Evolutionary conservation across 2,113 vertebrate species (phyloP).

Genomic region (Pelecanus crispus): DNA sequence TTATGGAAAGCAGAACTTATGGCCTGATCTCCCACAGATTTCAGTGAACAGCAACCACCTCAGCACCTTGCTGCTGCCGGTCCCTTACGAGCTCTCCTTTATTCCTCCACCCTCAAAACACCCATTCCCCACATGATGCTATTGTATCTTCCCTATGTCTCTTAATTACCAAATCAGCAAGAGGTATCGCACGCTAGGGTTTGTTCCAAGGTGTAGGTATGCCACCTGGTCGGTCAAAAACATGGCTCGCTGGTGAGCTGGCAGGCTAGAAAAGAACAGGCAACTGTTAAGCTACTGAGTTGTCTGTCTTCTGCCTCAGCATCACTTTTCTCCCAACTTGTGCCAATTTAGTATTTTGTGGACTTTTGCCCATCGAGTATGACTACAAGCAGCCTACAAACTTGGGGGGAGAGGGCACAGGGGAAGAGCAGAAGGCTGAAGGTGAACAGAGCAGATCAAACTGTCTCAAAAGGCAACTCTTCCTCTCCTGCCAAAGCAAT

Average conservation of each 20-base stretch:
- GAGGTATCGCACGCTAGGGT: not conserved
- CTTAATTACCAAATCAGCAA: not conserved
- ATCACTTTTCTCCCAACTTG: not conserved
- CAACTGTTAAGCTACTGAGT: not conserved
- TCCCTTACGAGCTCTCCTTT: not conserved
- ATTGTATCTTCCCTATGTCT: not conserved
- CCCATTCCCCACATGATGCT: not conserved
- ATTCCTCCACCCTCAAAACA: not conserved
- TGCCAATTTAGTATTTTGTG: not conserved
- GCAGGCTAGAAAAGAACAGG: not conserved
- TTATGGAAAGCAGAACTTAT: not conserved
- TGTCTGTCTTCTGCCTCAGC: not conserved
- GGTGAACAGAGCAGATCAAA: not conserved
- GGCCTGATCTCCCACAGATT: not conserved
- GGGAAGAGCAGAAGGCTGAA: not conserved
- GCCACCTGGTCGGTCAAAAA: not conserved
- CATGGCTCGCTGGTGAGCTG: not conserved
- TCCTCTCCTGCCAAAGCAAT: not conserved
- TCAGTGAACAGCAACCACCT: not conserved
- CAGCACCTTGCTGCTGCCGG: not conserved
- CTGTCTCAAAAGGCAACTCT: not conserved
- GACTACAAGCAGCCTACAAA: not conserved
- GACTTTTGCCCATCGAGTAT: not conserved
- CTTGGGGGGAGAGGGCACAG: accelerated
- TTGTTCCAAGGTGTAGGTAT: not conserved